Base-by-base conservation (phyloP, 2,113 vertebrate genomes). In the Forbesichthys agassizii region DNA sequence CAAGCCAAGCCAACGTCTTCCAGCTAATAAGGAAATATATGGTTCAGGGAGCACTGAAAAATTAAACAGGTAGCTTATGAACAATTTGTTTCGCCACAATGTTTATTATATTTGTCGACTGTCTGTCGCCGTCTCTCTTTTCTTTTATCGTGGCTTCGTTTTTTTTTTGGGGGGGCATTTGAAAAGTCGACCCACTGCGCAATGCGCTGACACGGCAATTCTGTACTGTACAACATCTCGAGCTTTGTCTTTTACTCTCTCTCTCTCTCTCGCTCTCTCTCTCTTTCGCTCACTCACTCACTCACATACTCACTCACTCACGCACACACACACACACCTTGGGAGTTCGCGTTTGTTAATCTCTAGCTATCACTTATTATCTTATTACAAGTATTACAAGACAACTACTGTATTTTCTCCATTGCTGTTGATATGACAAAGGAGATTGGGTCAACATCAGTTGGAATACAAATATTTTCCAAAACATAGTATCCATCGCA, bases 1-100 rank as follows among this genome's bases (percentile, higher is more conserved):
- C 92, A 94, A 93, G 95, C 95, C 96, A 95, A 88, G 95, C 95
- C 70, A 86, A 95, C 93, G 94, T 88, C 94, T 96, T 93, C 94
- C 95, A 94, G 96, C 96, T 98, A 98, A 98, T 98, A 98, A 96
- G 96, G 95, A 98, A 97, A 99, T 97, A 96, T 96, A 96, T 96
- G 94, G 93, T 95, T 96, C 94, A 95, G 94, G 94, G 87, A 95
- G 94, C 94, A 92, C 92, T 98, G 95, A 98, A 98, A 98, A 98
- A 98, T 98, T 97, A 98, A 98, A 98, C 95, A 96, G 94, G 94
- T 95, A 95, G 94, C 96, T 96, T 96, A 96, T 95, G 95, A 96
- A 96, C 96, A 95, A 97, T 98, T 97, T 96, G 95, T 96, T 98
- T 95, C 95, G 93, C 94, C 79, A 92, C 86, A 93, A 94, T 96